Evolutionary conservation across 2,888 invertebrate genomes (phyloP).

Genomic region (Tubiluchus corallicola): DNA sequence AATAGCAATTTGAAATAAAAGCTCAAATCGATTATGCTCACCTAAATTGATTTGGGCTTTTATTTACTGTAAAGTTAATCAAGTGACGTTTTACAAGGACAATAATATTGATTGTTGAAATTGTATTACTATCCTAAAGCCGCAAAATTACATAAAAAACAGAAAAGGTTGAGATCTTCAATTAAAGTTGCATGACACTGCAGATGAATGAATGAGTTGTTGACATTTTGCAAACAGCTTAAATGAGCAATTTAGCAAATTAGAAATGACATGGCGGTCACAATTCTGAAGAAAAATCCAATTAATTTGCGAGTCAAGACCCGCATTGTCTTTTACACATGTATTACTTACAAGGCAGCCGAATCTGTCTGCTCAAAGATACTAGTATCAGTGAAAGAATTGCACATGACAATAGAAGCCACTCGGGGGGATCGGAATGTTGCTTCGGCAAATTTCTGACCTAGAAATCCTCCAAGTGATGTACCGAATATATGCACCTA

Average conservation of each 20-base stretch:
- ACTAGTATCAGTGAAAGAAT: conserved; percentile 70
- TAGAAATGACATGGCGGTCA: too few relatives aligned
- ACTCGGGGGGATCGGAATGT: conserved; percentile 53
- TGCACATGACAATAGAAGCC: conserved; percentile 62
- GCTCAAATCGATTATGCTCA: too few relatives aligned
- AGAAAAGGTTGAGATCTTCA: conserved; percentile 6
- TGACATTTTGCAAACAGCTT: too few relatives aligned
- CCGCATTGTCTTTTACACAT: neutral
- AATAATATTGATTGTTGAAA: too few relatives aligned
- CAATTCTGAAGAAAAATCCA: neutral
- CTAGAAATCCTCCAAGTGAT: conserved; percentile 68
- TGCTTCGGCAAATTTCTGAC: conserved; percentile 69
- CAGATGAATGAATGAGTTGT: too few relatives aligned
- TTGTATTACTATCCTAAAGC: too few relatives aligned
- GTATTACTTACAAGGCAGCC: conserved; percentile 43
- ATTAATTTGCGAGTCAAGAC: neutral
- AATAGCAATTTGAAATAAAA: too few relatives aligned
- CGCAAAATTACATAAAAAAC: conserved; percentile 13
- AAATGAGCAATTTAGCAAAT: too few relatives aligned
- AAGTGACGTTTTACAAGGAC: too few relatives aligned
- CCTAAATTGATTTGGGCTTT: too few relatives aligned
- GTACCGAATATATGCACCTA: conserved; percentile 66
- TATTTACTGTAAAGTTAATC: too few relatives aligned
- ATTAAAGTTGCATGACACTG: too few relatives aligned
- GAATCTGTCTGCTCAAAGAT: conserved; percentile 68